phyloP scores from a whole-genome alignment of 2,113 vertebrate genomes.

The Nothobranchius kuhntae region DNA sequence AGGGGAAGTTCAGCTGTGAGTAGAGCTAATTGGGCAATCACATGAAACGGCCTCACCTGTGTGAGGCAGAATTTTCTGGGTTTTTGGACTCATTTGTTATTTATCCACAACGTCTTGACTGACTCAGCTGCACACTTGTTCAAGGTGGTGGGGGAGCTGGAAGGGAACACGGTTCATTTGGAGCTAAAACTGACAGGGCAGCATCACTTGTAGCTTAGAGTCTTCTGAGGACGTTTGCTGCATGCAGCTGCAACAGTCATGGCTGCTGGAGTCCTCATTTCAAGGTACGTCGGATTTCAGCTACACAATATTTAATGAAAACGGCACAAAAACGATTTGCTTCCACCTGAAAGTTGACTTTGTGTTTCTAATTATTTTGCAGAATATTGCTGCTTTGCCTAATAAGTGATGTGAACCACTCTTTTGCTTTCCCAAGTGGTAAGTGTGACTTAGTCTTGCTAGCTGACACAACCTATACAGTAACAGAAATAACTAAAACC shows the following conservation, averaged over 20 bases:
- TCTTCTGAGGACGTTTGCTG: neutral
- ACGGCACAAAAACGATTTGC: neutral
- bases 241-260: constrained; percentile 19
- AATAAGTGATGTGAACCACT: constrained; percentile 8
- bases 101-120: neutral
- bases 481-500: too few relatives aligned
- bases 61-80: neutral
- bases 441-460: neutral
- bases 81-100: neutral
- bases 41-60: neutral
- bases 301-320: too few relatives aligned
- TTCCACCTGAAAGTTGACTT: neutral
- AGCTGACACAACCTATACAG: too few relatives aligned
- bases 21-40: neutral
- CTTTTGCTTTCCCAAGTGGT: constrained; percentile 20
- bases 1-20: too few relatives aligned
- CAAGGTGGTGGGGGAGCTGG: neutral
- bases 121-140: neutral
- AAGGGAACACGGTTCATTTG: neutral
- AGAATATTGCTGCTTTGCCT: constrained; percentile 28
- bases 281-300: neutral
- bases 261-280: constrained; percentile 1
- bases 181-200: constrained; percentile 10
- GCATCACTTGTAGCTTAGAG: neutral
- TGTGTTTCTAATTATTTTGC: neutral